These are phyloP conservation scores for Iguana delicatissima DNA, from an alignment of 2,797 vertebrate species.

Conservation along the genomic window DNA sequence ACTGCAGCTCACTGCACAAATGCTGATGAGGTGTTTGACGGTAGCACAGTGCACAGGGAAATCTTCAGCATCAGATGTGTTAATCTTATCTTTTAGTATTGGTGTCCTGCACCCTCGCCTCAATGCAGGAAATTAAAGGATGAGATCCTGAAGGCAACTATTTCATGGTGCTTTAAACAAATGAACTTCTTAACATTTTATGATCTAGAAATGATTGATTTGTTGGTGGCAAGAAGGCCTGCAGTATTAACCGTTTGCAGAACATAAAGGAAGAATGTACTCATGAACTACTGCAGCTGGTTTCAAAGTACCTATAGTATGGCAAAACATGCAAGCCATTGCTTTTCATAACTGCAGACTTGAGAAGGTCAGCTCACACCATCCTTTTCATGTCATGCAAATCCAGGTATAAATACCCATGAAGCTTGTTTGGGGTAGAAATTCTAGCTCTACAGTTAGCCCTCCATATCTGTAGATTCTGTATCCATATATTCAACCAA, in stretches of 20 bases:
- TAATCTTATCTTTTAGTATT: conserved; percentile 74
- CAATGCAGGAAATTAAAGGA: conserved; percentile 76
- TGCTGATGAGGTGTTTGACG: conserved; percentile 47
- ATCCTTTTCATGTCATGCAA: neutral
- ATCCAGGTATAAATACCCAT: neutral
- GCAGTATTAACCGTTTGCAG: conserved; percentile 34
- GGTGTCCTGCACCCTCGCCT: conserved; percentile 73
- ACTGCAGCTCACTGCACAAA: conserved; percentile 48
- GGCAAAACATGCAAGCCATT: neutral
- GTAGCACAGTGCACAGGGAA: neutral
- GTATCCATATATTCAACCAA: too few relatives aligned
- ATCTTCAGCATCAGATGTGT: conserved; percentile 49
- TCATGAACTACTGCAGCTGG: neutral
- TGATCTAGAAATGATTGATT: conserved; percentile 69
- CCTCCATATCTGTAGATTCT: too few relatives aligned
- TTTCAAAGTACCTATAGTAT: neutral
- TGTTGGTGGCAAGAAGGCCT: conserved; percentile 60
- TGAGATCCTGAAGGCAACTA: conserved; percentile 68
- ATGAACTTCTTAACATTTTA: conserved; percentile 76
- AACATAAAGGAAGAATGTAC: neutral
- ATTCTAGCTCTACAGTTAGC: neutral
- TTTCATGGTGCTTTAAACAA: conserved; percentile 79
- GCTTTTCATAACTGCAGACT: conserved; percentile 30
- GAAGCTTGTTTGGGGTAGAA: neutral
- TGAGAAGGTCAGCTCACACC: neutral